Evolutionary conservation across 1,140 invertebrate genomes (phyloP).

Genomic region (Cylas formicarius): DNA sequence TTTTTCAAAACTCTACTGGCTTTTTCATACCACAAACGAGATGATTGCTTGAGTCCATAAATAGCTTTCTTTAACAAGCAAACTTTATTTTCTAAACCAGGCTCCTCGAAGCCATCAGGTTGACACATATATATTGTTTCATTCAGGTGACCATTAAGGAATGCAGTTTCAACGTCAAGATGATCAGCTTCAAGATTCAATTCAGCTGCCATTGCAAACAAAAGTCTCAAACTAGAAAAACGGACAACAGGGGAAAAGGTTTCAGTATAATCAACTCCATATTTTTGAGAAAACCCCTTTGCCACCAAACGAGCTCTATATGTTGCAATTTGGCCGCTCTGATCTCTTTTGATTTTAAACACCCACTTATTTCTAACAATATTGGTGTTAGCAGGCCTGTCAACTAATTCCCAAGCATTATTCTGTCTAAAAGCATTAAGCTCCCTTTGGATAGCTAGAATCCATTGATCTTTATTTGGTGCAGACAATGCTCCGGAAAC

Average conservation of each 20-base stretch:
- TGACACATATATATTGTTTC: constrained; percentile 29
- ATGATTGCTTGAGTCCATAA: constrained; percentile 44
- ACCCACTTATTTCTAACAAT: constrained; percentile 44
- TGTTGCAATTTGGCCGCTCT: constrained; percentile 32
- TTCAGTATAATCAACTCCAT: constrained; percentile 39
- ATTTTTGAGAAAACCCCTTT: constrained; percentile 39
- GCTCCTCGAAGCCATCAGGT: constrained; percentile 28
- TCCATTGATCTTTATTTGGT: constrained; percentile 18
- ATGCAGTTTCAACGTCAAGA: constrained; percentile 39
- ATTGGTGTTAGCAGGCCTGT: constrained; percentile 23
- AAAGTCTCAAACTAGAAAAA: constrained; percentile 26
- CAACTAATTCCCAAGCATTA: constrained; percentile 38
- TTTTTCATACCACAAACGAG: constrained; percentile 40
- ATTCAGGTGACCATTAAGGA: constrained; percentile 33
- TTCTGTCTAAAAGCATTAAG: constrained; percentile 35
- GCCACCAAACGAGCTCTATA: constrained; percentile 39
- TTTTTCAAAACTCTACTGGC: constrained; percentile 26
- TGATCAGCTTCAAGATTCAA: constrained; percentile 14
- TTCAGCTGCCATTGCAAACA: constrained; percentile 18
- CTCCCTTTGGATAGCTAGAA: constrained; percentile 28
- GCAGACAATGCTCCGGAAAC: constrained; percentile 19
- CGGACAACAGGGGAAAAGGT: constrained; percentile 39
- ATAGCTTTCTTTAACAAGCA: constrained; percentile 34
- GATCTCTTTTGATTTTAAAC: constrained; percentile 35
- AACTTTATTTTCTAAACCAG: constrained; percentile 21